These are phyloP conservation scores for Clitarchus hookeri DNA, from an alignment of 2,888 invertebrate species.

Conservation along the genomic window DNA sequence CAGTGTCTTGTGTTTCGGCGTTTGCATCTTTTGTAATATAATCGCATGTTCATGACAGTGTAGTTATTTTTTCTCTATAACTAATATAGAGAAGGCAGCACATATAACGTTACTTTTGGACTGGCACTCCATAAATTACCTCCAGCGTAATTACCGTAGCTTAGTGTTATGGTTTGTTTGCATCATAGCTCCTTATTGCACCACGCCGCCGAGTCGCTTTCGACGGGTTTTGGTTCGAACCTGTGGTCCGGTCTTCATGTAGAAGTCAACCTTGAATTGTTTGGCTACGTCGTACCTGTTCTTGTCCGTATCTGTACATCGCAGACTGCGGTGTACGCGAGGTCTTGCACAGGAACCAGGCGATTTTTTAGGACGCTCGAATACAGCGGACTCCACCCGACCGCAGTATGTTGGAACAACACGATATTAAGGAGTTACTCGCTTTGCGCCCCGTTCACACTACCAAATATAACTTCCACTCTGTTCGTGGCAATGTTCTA, in stretches of 20 bases:
- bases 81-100: background rate
- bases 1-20: too few relatives aligned
- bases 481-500: too few relatives aligned
- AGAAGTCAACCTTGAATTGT: background rate
- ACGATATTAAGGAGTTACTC: too few relatives aligned
- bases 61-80: background rate
- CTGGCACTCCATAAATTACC: background rate
- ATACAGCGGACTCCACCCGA: too few relatives aligned
- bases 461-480: too few relatives aligned
- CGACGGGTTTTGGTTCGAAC: slow-evolving; percentile 6
- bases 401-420: too few relatives aligned
- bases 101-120: background rate
- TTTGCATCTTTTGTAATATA: too few relatives aligned
- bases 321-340: too few relatives aligned
- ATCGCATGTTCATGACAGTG: background rate
- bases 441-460: too few relatives aligned
- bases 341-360: too few relatives aligned
- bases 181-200: background rate
- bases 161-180: background rate
- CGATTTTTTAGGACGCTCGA: too few relatives aligned
- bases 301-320: background rate
- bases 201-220: background rate
- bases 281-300: background rate
- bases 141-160: too few relatives aligned
- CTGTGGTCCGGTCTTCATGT: background rate